These are phyloP conservation scores for Papilio helenus DNA, from an alignment of 1,140 invertebrate species.

Conservation along the genomic window DNA sequence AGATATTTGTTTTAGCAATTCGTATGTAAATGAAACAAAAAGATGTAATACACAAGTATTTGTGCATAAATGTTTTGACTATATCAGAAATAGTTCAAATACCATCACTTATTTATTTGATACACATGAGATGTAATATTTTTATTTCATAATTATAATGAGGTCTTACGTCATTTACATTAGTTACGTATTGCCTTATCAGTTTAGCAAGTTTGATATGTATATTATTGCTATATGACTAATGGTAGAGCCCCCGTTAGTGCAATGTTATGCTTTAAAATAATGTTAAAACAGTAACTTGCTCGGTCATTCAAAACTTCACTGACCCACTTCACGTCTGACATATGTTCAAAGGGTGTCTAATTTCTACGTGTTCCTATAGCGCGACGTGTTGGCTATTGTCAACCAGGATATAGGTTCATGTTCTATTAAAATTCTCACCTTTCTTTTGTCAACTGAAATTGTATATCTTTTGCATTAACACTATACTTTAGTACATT, in stretches of 20 bases:
- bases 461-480: neutral
- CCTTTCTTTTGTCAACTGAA: neutral
- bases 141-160: too few relatives aligned
- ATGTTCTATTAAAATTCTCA: neutral
- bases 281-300: neutral
- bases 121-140: too few relatives aligned
- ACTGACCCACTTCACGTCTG: slow-evolving; percentile 17
- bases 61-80: too few relatives aligned
- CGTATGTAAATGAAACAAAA: too few relatives aligned
- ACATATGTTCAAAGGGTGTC: slow-evolving; percentile 31
- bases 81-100: too few relatives aligned
- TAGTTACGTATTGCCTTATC: neutral
- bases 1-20: neutral
- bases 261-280: neutral
- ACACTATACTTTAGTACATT: neutral
- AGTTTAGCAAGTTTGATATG: neutral
- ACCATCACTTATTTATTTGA: too few relatives aligned
- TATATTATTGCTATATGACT: neutral
- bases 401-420: neutral
- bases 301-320: too few relatives aligned
- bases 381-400: neutral
- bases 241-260: neutral
- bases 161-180: neutral
- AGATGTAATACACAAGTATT: too few relatives aligned
- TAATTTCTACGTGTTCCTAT: slow-evolving; percentile 1